A percentile compares a stretch with the other conserved stretches of the same genome.
Conservation (phyloP, 2,888 invertebrate genomes). For the Conistra vaccinii region DNA sequence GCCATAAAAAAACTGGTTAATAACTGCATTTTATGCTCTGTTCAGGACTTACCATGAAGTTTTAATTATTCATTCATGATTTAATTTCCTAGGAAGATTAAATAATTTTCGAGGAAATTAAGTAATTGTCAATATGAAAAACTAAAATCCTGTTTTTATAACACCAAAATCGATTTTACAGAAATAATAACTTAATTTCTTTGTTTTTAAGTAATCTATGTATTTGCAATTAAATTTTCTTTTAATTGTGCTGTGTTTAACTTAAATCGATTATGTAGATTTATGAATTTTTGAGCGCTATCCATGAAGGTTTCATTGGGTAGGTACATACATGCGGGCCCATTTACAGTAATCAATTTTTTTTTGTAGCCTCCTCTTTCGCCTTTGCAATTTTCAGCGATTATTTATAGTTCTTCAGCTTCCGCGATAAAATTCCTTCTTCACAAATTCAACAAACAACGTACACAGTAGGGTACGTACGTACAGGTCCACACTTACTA, state of each 20-base stretch:
- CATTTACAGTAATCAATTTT: background rate
- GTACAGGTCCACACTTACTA: background rate
- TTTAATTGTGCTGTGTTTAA: background rate
- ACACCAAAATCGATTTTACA: constrained; percentile 1
- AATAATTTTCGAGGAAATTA: background rate
- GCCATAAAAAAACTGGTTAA: constrained; percentile 34
- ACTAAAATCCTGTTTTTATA: background rate
- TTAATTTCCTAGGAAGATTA: background rate
- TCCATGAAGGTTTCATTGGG: background rate
- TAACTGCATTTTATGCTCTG: constrained; percentile 7
- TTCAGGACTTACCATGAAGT: constrained; percentile 19
- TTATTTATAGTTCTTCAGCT: background rate
- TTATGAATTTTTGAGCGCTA: background rate
- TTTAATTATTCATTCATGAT: too few relatives aligned
- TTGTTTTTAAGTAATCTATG: constrained; percentile 3
- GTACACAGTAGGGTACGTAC: too few relatives aligned
- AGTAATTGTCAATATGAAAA: background rate
- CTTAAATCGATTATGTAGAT: background rate
- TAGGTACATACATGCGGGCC: background rate
- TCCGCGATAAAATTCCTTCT: background rate
- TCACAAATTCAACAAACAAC: background rate
- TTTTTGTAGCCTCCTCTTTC: background rate
- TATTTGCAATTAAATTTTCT: background rate
- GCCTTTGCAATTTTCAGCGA: too few relatives aligned
- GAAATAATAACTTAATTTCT: constrained; percentile 38